Base-by-base conservation (phyloP, 2,888 invertebrate species). In the Andrena camellia region DNA sequence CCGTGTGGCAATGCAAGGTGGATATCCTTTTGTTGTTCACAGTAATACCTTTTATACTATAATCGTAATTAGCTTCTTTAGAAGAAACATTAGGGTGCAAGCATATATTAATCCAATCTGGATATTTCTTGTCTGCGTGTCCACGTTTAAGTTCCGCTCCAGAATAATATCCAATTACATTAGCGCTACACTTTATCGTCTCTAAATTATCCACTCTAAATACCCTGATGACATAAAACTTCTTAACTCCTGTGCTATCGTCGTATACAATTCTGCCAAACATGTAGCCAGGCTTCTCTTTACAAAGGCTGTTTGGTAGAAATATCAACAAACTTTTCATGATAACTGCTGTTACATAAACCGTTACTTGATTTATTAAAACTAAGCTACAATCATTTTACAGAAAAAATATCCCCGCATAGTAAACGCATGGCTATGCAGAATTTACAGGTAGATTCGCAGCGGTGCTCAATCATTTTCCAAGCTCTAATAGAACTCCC, bases 311-410 rank as follows among this genome's bases (percentile, higher is more conserved):
- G 50, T 86, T 79, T 6, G 94, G 94, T 68, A 93, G 76, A 75
- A 94, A 94, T 59, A 93, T 84, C 29, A 93, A 71, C 6, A 93
- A 42, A 8, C 91, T 91, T 70, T 90, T 92, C 91, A 92, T 92
- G 52, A 26, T 73, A 20, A 8, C n/a, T 64, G 6, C 50, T 8
- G 23, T n/a, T 2, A 33, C 0, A 3, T 17, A 52, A 7, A 6
- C 0, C 23, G 23, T 57, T 10, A 13, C 10, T 26, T 26, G 35
- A 1, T 31, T 29, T 50, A 48, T 35, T 10, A 13, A 70, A 69
- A 33, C 10, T 33, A 20, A 67, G 31, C 26, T 67, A 2, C n/a
- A 31, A 23, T 33, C 54, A 23, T 20, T n/a, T 54, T 20, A 20
- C 23, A 54, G 20, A 20, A n/a, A n/a, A 72, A 26, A 13, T 42